phyloP scores from a whole-genome alignment of 2,113 vertebrate species.

The Ammospiza caudacuta region DNA sequence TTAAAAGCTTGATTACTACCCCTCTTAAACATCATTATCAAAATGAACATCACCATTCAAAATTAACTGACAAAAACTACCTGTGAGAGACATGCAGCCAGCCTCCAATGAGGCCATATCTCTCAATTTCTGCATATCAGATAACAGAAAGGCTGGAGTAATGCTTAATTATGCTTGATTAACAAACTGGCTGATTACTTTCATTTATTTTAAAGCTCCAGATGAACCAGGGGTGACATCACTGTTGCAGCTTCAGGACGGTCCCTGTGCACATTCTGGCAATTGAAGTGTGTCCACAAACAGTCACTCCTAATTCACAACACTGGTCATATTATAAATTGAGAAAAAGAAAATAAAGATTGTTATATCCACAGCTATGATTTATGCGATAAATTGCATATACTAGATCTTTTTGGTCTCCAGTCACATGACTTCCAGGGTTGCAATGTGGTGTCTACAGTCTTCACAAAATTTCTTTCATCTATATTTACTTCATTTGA shows the following conservation, averaged over 20 bases:
- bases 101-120: not conserved
- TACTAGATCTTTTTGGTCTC: not conserved
- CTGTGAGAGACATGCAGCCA: not conserved
- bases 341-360: not conserved
- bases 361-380: not conserved
- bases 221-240: not conserved
- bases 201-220: not conserved
- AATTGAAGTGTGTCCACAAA: not conserved
- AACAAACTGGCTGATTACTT: not conserved
- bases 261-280: not conserved
- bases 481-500: not conserved
- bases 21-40: constrained; percentile 27
- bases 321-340: not conserved
- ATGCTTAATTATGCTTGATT: not conserved
- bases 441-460: not conserved
- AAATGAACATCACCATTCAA: not conserved
- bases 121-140: constrained; percentile 28
- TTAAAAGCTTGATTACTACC: constrained; percentile 4
- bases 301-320: not conserved
- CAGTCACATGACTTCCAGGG: not conserved
- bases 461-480: not conserved
- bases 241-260: not conserved
- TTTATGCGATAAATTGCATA: not conserved
- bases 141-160: not conserved
- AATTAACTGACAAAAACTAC: constrained; percentile 29